Base-by-base conservation (phyloP, 2,888 invertebrate species). In the Zelleria hepariella region DNA sequence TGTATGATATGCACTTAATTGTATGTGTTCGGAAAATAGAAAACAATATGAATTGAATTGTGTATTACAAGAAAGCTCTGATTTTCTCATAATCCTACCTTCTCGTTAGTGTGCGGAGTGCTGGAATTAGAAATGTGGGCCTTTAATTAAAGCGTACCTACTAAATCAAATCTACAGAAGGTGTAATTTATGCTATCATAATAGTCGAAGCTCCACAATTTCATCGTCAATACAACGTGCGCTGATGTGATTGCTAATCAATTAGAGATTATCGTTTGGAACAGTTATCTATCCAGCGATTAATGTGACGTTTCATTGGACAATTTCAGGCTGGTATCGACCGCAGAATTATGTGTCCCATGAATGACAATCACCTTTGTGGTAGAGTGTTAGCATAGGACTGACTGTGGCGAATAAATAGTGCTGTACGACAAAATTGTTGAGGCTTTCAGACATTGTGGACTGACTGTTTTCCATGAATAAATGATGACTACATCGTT, bases 311-410 rank as follows among this genome's bases (percentile, higher is more conserved):
- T 66, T 62, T 62, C 68, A 72, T 71, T 72, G 68, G 70, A 67
- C 70, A 65, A 66, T 63, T 65, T 32, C 56, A 32, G 67, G 65
- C 65, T 66, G 63, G 65, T 71, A 73, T 77, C 72, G 71, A 72
- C 82, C 79, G 65, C 79, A 71, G 73, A 77, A 79, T 78, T 74
- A 78, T 79, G 76, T 74, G 73, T 74, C 72, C 32, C 32, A 42
- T 1, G 32, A 42, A 42, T 42, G 32, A 42, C 15, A 42, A 42
- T 42, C 32, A 42, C 32, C 32, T 42, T 42, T 42, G 32, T 42
- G 32, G 32, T 42, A 4, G 15, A 15, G 3, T 42, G 32, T 10
- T 42, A 42, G 32, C 32, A 10, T 15, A 4, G 32, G 32, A 42
- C 32, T 26, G 5, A 26, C 4, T 42, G 32, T 15, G 15, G 32